Conservation (phyloP, 2,113 vertebrate genomes). For the Ornithorhynchus anatinus region DNA sequence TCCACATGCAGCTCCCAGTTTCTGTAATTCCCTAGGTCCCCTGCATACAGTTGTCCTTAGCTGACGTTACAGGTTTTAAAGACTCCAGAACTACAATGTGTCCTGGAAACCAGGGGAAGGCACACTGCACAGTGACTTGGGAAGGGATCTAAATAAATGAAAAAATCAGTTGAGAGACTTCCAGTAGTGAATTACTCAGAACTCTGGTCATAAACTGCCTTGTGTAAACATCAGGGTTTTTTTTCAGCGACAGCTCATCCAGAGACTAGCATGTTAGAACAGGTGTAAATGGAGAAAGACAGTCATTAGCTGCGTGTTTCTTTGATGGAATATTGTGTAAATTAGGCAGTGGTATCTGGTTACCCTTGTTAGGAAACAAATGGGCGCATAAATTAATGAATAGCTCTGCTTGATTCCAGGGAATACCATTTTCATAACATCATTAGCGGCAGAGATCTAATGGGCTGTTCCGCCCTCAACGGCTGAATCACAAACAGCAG, state of each 20-base stretch:
- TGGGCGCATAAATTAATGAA: background rate
- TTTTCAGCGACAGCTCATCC: background rate
- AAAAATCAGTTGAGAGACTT: slow-evolving; percentile 24
- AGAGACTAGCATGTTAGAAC: background rate
- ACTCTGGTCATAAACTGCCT: background rate
- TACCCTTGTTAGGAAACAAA: background rate
- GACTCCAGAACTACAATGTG: background rate
- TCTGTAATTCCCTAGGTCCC: background rate
- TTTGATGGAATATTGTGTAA: background rate
- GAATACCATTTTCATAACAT: background rate
- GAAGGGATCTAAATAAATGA: slow-evolving; percentile 33
- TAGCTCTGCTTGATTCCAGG: too few species aligned
- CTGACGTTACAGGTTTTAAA: background rate
- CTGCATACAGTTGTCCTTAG: background rate
- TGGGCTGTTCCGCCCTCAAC: background rate
- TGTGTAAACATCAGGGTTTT: background rate
- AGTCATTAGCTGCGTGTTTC: background rate
- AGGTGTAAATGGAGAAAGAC: background rate
- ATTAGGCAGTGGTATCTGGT: background rate
- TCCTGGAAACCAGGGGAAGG: slow-evolving; percentile 5
- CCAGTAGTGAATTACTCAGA: slow-evolving; percentile 21
- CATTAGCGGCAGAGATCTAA: background rate
- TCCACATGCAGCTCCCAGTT: background rate
- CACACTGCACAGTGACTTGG: slow-evolving; percentile 20
- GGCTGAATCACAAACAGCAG: background rate